Percentiles rank a stretch among this genome's conserved stretches.
Conservation (phyloP, 2,797 vertebrate genomes). For the Pangasius mekongensis region DNA sequence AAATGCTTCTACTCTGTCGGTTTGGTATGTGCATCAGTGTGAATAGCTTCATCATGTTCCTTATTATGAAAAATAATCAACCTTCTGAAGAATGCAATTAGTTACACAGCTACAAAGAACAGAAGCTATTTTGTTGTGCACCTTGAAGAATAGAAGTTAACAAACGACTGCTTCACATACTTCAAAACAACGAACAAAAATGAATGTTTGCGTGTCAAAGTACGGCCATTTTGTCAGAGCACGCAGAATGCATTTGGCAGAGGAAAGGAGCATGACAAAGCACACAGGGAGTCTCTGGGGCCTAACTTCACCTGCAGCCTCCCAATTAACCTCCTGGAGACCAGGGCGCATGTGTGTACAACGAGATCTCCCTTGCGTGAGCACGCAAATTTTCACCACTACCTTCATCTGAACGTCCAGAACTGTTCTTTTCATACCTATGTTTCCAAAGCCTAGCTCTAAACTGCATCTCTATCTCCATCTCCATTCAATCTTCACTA, state of each 20-base stretch:
- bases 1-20: neutral
- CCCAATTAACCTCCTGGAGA: slow-evolving; percentile 66
- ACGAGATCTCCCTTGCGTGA: neutral
- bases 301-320: slow-evolving; percentile 58
- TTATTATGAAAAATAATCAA: neutral
- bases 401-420: neutral
- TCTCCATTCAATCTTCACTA: neutral
- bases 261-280: slow-evolving; percentile 46
- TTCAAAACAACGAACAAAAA: neutral
- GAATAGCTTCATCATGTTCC: neutral
- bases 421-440: neutral
- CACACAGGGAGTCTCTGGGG: slow-evolving; percentile 32
- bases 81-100: too few species aligned
- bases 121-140: neutral
- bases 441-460: neutral
- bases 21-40: neutral
- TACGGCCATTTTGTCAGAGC: neutral
- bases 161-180: neutral
- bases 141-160: neutral
- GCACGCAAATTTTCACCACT: neutral
- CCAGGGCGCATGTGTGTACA: slow-evolving; percentile 24
- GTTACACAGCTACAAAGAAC: neutral
- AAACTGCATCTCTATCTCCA: neutral
- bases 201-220: neutral
- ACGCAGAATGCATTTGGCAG: neutral